A percentile compares a stretch with the other conserved stretches of the same genome.
Conservation (phyloP, 2,888 invertebrate species). For the Itoplectis maculator region DNA sequence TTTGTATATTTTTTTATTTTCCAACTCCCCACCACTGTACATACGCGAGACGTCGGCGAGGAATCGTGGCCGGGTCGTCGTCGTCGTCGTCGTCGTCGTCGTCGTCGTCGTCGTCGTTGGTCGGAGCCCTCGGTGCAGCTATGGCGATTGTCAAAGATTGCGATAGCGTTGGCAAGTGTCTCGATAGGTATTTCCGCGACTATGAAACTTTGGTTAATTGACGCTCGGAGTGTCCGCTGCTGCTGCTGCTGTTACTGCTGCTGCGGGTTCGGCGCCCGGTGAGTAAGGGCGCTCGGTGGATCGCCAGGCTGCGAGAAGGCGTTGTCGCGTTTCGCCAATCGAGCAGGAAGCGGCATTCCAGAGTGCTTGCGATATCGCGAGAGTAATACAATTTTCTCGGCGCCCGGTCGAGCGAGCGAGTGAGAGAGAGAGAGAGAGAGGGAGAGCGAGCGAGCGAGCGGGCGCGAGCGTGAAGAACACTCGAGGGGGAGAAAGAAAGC, state of each 20-base stretch:
- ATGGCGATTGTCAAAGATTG: slow-evolving; percentile 34
- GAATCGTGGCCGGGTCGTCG: not conserved
- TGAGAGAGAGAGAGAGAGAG: slow-evolving; percentile 26
- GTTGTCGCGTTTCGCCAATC: slow-evolving; percentile 30
- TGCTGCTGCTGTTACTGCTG: too few relatives aligned
- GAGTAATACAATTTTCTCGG: slow-evolving; percentile 13
- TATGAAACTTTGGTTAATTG: slow-evolving; percentile 59
- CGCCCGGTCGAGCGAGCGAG: not conserved
- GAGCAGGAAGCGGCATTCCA: not conserved
- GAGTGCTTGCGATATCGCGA: slow-evolving; percentile 20
- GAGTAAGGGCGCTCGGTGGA: slow-evolving; percentile 25
- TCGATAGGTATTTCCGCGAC: slow-evolving; percentile 37
- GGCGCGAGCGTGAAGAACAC: not conserved
- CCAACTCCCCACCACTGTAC: not conserved
- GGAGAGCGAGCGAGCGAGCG: slow-evolving; percentile 31
- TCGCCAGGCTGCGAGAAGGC: slow-evolving; percentile 21
- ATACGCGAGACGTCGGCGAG: not conserved
- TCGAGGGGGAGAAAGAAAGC: slow-evolving; percentile 20
- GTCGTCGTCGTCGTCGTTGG: not conserved
- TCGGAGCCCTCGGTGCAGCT: not conserved
- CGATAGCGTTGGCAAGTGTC: slow-evolving; percentile 29
- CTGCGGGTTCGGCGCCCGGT: slow-evolving; percentile 48
- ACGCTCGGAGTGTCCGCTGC: slow-evolving; percentile 47
- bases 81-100: not conserved
- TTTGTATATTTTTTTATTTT: not conserved